Evolutionary conservation across 2,888 invertebrate species (phyloP).

Genomic region (Tyria jacobaeae): DNA sequence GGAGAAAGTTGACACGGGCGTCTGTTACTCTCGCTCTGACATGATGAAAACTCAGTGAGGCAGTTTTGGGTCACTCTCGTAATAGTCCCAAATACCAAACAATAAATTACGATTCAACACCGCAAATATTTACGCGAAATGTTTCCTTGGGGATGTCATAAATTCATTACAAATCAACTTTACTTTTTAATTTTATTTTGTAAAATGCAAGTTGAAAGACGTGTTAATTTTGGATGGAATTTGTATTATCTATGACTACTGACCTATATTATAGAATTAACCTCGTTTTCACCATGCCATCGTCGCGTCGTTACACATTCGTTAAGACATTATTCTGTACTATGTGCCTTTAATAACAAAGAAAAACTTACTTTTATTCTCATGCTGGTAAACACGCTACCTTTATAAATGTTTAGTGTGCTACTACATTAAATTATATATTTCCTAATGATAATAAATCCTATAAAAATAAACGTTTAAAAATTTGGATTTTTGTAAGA

Average conservation of each 20-base stretch:
- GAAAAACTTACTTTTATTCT: neutral
- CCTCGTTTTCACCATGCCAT: neutral
- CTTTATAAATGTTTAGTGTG: neutral
- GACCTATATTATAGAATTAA: conserved; percentile 12
- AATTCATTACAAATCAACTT: conserved; percentile 52
- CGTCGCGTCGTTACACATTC: neutral
- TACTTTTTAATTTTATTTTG: no score
- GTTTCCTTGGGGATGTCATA: conserved; percentile 57
- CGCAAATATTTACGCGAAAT: conserved; percentile 56
- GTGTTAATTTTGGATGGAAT: conserved; percentile 51
- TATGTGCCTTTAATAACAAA: neutral
- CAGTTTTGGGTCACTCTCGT: conserved; percentile 80
- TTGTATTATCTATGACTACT: conserved; percentile 20
- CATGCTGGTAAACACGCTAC: no score
- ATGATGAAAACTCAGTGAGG: conserved; percentile 68
- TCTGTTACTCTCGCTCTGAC: conserved; percentile 65
- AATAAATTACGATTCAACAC: conserved; percentile 57
- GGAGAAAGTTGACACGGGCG: conserved; percentile 78
- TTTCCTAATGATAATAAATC: no score
- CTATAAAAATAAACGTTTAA: no score
- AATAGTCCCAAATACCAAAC: conserved; percentile 71
- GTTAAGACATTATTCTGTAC: neutral
- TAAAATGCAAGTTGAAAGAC: conserved; percentile 55
- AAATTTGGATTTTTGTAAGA: no score
- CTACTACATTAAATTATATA: neutral